Base-by-base conservation (phyloP, 2,113 vertebrate species). In the Opisthocomus hoazin region DNA sequence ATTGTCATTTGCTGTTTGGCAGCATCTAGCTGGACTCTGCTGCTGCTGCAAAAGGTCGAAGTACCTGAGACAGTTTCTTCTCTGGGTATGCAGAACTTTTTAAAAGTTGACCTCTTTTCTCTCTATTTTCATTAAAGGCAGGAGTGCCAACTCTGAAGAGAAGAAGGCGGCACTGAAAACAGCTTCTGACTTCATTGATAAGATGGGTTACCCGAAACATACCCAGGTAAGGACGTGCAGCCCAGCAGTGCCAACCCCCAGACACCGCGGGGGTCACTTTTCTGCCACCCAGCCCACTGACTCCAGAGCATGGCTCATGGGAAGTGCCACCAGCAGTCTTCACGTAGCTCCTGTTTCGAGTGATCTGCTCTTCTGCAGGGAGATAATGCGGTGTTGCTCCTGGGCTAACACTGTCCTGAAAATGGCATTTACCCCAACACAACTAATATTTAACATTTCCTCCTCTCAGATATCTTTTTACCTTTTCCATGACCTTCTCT, bases 191-290 rank as follows among this genome's bases (percentile, higher is more conserved):
- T 99, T 99, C 97, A 99, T 99, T 97, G 98, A 98, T 92, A 99
- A 99, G 98, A 99, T 99, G 99, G 95, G 97, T 43, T 99, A 99
- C 88, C 98, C 99, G 13, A 99, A 98, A 90, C 98, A 99, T 56
- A 99, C 99, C 3, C 99, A 99, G 98, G 99, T 98, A 74, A 96
- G 95, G 57, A 15, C 0, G 3, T 53, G 66, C 76, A 88, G 36
- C 64, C 58, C 18, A 9, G 26, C 29, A 32, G 2, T 16, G 68
- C 41, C 65, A 57, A 14, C 17, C 50, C 41, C 54, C 48, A 30
- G 11, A 16, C 15, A 9, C 24, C 64, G 15, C 36, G 8, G 63
- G 32, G 61, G 29, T 19, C 56, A 3, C 48, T 34, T 24, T 39
- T 65, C 39, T 65, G 54, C 68, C 45, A 3, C 53, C 4, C 4